Base-by-base conservation (phyloP, 2,113 vertebrate species). In the Apeltes quadracus region DNA sequence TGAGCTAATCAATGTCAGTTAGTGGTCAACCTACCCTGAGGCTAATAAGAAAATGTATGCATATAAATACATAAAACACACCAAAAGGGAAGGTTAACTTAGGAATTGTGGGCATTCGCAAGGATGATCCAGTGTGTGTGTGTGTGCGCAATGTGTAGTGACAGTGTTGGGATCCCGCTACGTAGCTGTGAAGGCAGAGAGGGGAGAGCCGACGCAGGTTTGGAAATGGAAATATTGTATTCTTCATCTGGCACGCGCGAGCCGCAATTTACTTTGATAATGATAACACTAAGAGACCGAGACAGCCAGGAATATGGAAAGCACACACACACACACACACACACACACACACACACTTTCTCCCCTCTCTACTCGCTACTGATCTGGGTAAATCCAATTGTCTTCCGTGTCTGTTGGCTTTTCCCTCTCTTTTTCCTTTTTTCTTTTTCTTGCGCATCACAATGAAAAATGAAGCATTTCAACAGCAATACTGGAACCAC, bases 221-320 rank as follows among this genome's bases (percentile, higher is more conserved):
- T 68, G 82, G 79, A 85, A 81, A 83, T 88, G 82, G 87, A 89
- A 90, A 91, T 88, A 90, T 89, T 87, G 79, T 76, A 84, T 89
- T 84, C 61, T 90, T 90, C 88, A 87, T 88, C 86, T 82, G 78
- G 76, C 65, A 39, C 82, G 73, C 51, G 55, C 79, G 82, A 72
- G 70, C 74, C 4, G 76, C 87, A 89, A 87, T 90, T 87, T 90
- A 83, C 86, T 86, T 68, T 82, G 80, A 83, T 90, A 90, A 91
- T 90, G 88, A 89, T 84, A 87, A 90, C 78, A 25, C 84, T 90
- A 89, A 90, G 87, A 84, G 77, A 82, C 77, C 41, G 65, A 89
- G 87, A 90, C 88, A 92, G 84, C 72, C 69, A 10, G 59, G 69
- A 59, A 84, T 79, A 82, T 72, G 80, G 71, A 75, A 32, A 44